Evolutionary conservation across 2,797 vertebrate species (phyloP).

Genomic region (Tolypeutes matacus): DNA sequence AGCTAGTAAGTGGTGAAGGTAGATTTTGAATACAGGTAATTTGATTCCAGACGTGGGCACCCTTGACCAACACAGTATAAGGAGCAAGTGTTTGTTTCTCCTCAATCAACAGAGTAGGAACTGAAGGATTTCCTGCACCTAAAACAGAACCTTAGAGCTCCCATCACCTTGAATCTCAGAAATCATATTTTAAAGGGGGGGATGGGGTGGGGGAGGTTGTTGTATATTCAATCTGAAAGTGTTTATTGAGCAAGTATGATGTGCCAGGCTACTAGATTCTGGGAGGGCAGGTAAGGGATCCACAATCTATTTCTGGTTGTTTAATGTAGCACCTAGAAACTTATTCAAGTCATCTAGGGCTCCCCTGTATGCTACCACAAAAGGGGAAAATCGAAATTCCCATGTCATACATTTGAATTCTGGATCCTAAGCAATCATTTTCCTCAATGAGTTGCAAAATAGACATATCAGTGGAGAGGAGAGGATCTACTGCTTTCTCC

Average conservation of each 20-base stretch:
- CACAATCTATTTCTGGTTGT: neutral
- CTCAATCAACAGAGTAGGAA: neutral
- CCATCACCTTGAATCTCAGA: slow-evolving; percentile 15
- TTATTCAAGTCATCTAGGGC: neutral
- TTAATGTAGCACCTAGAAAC: neutral
- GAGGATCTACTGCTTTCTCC: neutral
- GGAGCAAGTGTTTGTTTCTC: neutral
- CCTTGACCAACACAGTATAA: neutral
- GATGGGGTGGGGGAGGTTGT: too few relatives aligned
- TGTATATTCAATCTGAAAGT: neutral
- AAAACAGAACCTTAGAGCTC: neutral
- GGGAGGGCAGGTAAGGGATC: neutral
- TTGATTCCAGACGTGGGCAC: neutral
- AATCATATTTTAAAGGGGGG: neutral
- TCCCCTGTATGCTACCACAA: neutral
- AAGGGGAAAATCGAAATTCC: neutral
- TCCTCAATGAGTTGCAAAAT: neutral
- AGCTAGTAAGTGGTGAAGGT: neutral
- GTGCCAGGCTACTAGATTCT: neutral
- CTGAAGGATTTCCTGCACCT: neutral
- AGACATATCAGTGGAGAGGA: neutral
- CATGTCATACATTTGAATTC: slow-evolving; percentile 32
- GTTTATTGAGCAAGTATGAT: neutral
- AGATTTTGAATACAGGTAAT: neutral
- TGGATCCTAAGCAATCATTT: neutral